Conservation (phyloP, 30 jellyfish, hydroid and myxozoan species). For the Chrysaora quinquecirrha region DNA sequence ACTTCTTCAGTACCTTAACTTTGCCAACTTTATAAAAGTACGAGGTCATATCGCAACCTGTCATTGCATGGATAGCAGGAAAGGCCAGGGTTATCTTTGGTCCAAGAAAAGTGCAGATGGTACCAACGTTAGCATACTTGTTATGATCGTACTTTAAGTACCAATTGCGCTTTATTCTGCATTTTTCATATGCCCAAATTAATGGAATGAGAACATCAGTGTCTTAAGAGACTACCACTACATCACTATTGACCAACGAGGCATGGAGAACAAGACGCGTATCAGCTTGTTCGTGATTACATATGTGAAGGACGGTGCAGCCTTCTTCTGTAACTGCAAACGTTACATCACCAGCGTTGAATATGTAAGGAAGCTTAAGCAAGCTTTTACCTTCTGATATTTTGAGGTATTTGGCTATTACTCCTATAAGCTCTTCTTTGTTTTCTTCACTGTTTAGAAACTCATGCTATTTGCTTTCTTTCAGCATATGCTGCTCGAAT, state of each 20-base stretch:
- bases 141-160: slow-evolving; percentile 24
- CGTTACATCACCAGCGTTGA: neutral
- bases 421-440: neutral
- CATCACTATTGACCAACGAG: slow-evolving; percentile 21
- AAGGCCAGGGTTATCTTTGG: neutral
- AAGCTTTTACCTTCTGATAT: neutral
- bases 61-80: neutral
- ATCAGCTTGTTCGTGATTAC: slow-evolving; percentile 12
- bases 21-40: slow-evolving; percentile 12
- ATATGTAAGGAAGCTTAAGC: neutral
- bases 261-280: slow-evolving; percentile 24
- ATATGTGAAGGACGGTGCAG: neutral
- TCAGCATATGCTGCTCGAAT: neutral
- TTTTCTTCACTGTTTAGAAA: neutral
- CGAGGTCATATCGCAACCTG: neutral
- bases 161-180: slow-evolving; percentile 13
- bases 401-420: neutral
- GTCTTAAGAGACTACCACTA: slow-evolving; percentile 38
- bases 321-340: neutral
- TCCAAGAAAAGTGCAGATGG: slow-evolving; percentile 34
- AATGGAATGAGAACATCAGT: slow-evolving; percentile 40
- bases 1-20: slow-evolving; percentile 36
- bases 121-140: slow-evolving; percentile 62
- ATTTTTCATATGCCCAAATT: slow-evolving; percentile 1
- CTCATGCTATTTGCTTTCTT: neutral